Conservation (phyloP, 1,140 invertebrate genomes). For the Zaprionus camerounensis region DNA sequence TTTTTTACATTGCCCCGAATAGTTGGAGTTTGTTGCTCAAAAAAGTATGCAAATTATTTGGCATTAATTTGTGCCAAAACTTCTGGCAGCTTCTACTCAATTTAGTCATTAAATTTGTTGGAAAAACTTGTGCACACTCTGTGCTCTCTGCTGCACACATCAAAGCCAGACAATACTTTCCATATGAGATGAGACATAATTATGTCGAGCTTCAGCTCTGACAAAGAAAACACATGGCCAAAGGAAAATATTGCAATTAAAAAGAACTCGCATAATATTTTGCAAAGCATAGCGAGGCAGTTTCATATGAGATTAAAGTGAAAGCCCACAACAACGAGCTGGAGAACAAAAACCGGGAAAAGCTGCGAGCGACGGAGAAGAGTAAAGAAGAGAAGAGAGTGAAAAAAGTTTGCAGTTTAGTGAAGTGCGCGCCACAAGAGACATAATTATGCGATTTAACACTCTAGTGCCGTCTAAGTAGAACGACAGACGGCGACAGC, state of each 20-base stretch:
- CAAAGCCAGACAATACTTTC: constrained; percentile 29
- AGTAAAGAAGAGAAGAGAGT: background rate
- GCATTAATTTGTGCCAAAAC: constrained; percentile 63
- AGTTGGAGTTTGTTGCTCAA: constrained; percentile 33
- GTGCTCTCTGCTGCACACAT: constrained; percentile 8
- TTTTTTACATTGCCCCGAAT: background rate
- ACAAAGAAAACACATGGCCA: constrained; percentile 31
- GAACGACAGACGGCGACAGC: constrained; percentile 54
- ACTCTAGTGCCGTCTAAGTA: constrained; percentile 74
- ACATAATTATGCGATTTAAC: constrained; percentile 83
- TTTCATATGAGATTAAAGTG: constrained; percentile 52
- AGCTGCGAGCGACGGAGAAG: constrained; percentile 33
- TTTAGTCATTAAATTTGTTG: constrained; percentile 65
- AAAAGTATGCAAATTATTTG: constrained; percentile 77
- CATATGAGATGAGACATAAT: constrained; percentile 53
- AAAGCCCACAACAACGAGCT: background rate
- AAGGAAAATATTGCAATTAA: constrained; percentile 28
- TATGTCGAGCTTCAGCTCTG: constrained; percentile 48
- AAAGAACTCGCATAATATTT: constrained; percentile 47
- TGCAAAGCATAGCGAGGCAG: constrained; percentile 46
- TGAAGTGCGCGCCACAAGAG: constrained; percentile 78
- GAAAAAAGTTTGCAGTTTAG: constrained; percentile 71
- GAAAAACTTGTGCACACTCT: constrained; percentile 47
- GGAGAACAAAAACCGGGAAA: constrained; percentile 4
- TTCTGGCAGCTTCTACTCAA: constrained; percentile 57